These are phyloP conservation scores for Zaprionus africanus DNA, from an alignment of 1,140 invertebrate genomes.

Conservation along the genomic window DNA sequence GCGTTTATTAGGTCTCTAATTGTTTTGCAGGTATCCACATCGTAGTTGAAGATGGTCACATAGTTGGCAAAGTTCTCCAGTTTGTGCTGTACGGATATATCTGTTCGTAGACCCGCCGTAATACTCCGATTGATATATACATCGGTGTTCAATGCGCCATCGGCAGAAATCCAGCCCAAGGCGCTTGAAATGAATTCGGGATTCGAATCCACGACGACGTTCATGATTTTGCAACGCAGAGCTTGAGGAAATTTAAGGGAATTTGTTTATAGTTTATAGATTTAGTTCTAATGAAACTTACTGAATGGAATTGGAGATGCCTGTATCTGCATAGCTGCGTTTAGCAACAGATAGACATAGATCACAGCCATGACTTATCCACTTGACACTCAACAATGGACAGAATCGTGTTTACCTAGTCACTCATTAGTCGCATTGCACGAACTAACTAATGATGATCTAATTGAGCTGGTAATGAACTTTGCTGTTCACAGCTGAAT, in stretches of 20 bases:
- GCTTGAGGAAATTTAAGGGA: neutral
- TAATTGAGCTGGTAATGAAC: slow-evolving; percentile 19
- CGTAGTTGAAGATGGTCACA: slow-evolving; percentile 57
- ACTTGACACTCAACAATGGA: slow-evolving; percentile 5
- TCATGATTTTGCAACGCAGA: slow-evolving; percentile 37
- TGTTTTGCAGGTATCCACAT: slow-evolving; percentile 59
- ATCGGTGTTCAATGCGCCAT: slow-evolving; percentile 37
- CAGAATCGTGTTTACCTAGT: neutral
- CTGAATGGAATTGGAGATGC: slow-evolving; percentile 3
- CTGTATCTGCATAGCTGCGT: neutral
- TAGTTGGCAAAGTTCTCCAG: slow-evolving; percentile 33
- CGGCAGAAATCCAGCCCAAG: slow-evolving; percentile 34
- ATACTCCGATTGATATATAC: slow-evolving; percentile 42
- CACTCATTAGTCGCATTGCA: slow-evolving; percentile 14
- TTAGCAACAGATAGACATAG: neutral
- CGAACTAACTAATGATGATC: slow-evolving; percentile 3
- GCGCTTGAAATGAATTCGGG: slow-evolving; percentile 26
- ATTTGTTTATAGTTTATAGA: neutral
- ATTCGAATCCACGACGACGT: slow-evolving; percentile 34
- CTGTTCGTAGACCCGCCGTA: slow-evolving; percentile 31
- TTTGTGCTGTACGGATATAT: slow-evolving; percentile 39
- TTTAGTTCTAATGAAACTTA: slow-evolving; percentile 19
- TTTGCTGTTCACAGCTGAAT: neutral
- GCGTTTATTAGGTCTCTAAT: slow-evolving; percentile 41
- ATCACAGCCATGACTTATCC: slow-evolving; percentile 19